phyloP scores from a whole-genome alignment of 2,113 vertebrate species.

The Aphyosemion australe region DNA sequence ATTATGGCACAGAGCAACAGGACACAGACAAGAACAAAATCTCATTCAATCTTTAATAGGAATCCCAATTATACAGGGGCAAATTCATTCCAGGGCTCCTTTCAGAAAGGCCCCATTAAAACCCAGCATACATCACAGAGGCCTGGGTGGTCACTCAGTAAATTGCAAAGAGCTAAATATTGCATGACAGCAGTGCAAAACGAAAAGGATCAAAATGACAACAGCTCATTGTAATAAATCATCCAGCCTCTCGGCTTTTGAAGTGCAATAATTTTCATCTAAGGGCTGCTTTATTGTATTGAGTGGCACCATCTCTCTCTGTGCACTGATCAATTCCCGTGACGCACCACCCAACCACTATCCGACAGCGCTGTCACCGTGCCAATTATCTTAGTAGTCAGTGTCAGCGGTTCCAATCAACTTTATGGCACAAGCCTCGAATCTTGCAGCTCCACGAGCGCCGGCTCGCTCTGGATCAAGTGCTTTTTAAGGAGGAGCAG shows the following conservation, averaged over 20 bases:
- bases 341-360: slow-evolving; percentile 56
- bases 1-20: slow-evolving; percentile 8
- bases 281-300: slow-evolving; percentile 62
- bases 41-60: slow-evolving; percentile 42
- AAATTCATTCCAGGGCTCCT: slow-evolving; percentile 41
- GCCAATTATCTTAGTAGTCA: slow-evolving; percentile 64
- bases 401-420: slow-evolving; percentile 62
- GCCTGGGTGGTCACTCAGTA: slow-evolving; percentile 48
- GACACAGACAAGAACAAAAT: slow-evolving; percentile 28
- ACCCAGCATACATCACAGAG: slow-evolving; percentile 34
- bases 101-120: slow-evolving; percentile 49
- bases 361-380: slow-evolving; percentile 61
- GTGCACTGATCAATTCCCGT: slow-evolving; percentile 59
- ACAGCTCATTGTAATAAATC: slow-evolving; percentile 65
- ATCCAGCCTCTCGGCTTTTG: slow-evolving; percentile 54
- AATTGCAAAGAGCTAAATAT: slow-evolving; percentile 61
- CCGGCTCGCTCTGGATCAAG: slow-evolving; percentile 8
- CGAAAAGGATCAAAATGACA: slow-evolving; percentile 47
- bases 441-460: slow-evolving; percentile 33
- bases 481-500: slow-evolving; percentile 28
- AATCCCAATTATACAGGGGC: slow-evolving; percentile 41
- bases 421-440: slow-evolving; percentile 58
- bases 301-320: slow-evolving; percentile 51
- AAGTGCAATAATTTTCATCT: slow-evolving; percentile 65
- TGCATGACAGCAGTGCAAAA: slow-evolving; percentile 47